These are phyloP conservation scores for Eueremaeus valkanovi DNA, from an alignment of 2,888 invertebrate species.

Conservation along the genomic window DNA sequence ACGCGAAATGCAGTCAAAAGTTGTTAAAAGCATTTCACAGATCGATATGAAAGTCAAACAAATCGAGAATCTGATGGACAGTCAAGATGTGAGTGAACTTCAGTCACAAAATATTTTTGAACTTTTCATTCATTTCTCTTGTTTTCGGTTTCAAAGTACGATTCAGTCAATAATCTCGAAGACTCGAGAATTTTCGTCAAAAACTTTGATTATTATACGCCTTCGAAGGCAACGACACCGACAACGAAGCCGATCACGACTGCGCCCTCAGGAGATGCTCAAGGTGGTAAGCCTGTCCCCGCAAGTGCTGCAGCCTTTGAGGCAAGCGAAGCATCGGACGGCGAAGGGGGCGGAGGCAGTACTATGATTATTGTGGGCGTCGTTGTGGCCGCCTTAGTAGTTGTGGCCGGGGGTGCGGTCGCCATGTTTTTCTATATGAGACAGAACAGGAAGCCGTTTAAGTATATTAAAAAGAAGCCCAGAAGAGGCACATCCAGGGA, in stretches of 20 bases:
- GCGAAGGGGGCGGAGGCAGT: neutral
- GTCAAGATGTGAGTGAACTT: conserved; percentile 1
- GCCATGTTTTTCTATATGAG: neutral
- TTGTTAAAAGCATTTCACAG: neutral
- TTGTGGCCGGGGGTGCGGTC: neutral
- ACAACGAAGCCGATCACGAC: neutral
- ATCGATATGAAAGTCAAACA: neutral
- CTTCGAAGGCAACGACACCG: neutral
- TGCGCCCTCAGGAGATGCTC: neutral
- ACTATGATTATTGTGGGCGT: neutral
- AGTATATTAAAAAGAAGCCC: neutral
- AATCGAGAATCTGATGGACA: neutral
- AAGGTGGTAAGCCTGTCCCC: neutral
- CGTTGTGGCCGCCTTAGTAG: neutral
- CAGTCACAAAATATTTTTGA: neutral
- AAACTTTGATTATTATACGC: conserved; percentile 1
- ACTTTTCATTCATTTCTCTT: neutral
- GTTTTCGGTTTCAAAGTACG: neutral
- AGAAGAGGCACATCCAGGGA: neutral
- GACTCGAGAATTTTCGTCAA: neutral
- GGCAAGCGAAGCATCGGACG: neutral
- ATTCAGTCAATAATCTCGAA: neutral
- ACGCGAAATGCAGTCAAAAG: neutral
- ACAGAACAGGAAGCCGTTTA: neutral
- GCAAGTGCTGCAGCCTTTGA: neutral